phyloP scores from a whole-genome alignment of 23 tunicate species.

The Oikopleura dioica region DNA sequence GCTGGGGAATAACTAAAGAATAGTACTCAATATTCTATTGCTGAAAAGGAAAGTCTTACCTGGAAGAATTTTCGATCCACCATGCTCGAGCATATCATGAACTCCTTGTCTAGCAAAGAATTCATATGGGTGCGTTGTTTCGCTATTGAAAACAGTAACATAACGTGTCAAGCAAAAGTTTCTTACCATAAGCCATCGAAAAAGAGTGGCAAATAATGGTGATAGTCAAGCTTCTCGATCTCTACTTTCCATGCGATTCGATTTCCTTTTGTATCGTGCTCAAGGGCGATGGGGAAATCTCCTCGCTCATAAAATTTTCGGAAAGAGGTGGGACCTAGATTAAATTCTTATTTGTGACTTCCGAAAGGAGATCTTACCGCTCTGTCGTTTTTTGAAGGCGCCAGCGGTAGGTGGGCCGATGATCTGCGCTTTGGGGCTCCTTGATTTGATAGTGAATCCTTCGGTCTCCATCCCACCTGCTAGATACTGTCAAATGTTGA shows the following conservation, averaged over 20 bases:
- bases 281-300: constrained; percentile 94
- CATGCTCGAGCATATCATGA: constrained; percentile 98
- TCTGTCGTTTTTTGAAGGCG: constrained; percentile 50
- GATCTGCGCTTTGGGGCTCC: constrained; percentile 80
- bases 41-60: too few relatives aligned
- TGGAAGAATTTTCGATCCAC: constrained; percentile 91
- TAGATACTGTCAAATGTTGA: too few relatives aligned
- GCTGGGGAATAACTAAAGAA: constrained; percentile 95
- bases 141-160: too few relatives aligned
- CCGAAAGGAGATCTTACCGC: too few relatives aligned
- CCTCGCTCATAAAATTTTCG: constrained; percentile 96
- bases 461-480: constrained; percentile 39
- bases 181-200: constrained; percentile 64
- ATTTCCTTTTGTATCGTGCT: constrained; percentile 99
- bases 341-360: too few relatives aligned
- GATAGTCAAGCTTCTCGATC: constrained; percentile 92
- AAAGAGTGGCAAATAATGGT: constrained; percentile 92
- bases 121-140: constrained; percentile 83
- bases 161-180: too few relatives aligned
- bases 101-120: constrained; percentile 99
- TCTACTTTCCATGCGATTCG: constrained; percentile 99
- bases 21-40: too few relatives aligned
- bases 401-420: constrained; percentile 79
- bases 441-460: constrained; percentile 68
- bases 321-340: constrained; percentile 76